Evolutionary conservation across 1,140 invertebrate species (phyloP).

Genomic region (Cotesia glomerata): DNA sequence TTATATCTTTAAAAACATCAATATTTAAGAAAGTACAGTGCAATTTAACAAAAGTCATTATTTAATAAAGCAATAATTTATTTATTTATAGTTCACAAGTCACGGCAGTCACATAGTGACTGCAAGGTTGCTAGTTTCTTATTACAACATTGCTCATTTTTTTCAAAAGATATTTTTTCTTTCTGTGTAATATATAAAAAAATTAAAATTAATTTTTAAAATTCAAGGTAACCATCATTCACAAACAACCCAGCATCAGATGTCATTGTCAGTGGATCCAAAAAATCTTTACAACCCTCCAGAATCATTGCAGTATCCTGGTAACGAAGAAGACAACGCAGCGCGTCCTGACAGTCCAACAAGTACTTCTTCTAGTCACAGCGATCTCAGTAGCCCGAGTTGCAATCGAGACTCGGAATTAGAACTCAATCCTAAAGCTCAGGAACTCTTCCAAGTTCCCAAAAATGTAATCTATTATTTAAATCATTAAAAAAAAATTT

Average conservation of each 20-base stretch:
- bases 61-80: too few relatives aligned
- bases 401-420: constrained; percentile 73
- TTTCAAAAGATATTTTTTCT: too few relatives aligned
- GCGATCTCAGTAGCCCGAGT: constrained; percentile 73
- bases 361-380: constrained; percentile 73
- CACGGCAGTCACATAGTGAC: too few relatives aligned
- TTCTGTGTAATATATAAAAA: too few relatives aligned
- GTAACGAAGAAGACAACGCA: constrained; percentile 58
- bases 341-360: constrained; percentile 68
- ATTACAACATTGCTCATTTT: too few relatives aligned
- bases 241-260: constrained; percentile 61
- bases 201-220: neutral
- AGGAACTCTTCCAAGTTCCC: constrained; percentile 47
- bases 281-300: constrained; percentile 79
- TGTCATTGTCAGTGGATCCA: constrained; percentile 81
- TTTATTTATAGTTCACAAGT: too few relatives aligned
- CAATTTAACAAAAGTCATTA: too few relatives aligned
- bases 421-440: constrained; percentile 63
- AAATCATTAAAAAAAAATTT: neutral
- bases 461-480: constrained; percentile 50
- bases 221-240: constrained; percentile 53
- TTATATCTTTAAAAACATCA: too few relatives aligned
- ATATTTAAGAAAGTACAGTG: too few relatives aligned
- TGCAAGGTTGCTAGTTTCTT: too few relatives aligned
- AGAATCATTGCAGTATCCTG: constrained; percentile 77